Evolutionary conservation across 2,888 invertebrate genomes (phyloP), one percentile per base, ranked within the genome.

Genomic region (Rhingia campestris): DNA sequence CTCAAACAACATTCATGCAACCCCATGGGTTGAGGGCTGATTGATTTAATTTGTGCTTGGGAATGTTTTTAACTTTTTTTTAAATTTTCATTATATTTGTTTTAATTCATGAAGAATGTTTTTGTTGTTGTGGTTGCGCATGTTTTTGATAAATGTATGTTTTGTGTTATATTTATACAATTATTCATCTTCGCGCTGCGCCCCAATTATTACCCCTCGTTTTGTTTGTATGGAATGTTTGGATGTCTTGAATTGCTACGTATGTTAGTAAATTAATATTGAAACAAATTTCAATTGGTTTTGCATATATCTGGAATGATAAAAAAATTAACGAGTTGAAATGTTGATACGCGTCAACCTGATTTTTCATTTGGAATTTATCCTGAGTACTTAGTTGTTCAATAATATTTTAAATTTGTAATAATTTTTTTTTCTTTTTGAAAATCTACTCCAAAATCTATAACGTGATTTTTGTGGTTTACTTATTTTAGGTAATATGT

Each of bases 91-190:
- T 66, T 61, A 61, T 53, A 56, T 63, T 76, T 76, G 70, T 86
- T 81, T 86, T 86, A 87, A 87, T 86, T 86, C 87, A 86, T 87
- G 77, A 86, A 86, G 85, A 86, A 79, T 86, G 70, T 82, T 86
- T 56, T 76, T 87, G 22, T 22, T 22, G 22, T 22, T 22, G 22
- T 22, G 1, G 22, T 22, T 22, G 82, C 87, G 63, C 81, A 35
- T 75, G 30, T 56, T 75, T 64, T 76, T 86, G 59, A 74, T 69
- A 79, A 82, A 82, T 73, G 58, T 63, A n/a, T 49, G 14, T 37
- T 32, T 53, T 72, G 22, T 56, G 33, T 54, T 67, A 58, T 53
- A 66, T 58, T 56, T 67, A 49, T 70, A 39, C 14, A 59, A 66
- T 54, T 51, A 56, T 7, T 69, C 37, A 41, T 9, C 47, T 64